These are phyloP conservation scores for Liparis tanakae DNA, from an alignment of 2,797 vertebrate genomes.

Conservation along the genomic window DNA sequence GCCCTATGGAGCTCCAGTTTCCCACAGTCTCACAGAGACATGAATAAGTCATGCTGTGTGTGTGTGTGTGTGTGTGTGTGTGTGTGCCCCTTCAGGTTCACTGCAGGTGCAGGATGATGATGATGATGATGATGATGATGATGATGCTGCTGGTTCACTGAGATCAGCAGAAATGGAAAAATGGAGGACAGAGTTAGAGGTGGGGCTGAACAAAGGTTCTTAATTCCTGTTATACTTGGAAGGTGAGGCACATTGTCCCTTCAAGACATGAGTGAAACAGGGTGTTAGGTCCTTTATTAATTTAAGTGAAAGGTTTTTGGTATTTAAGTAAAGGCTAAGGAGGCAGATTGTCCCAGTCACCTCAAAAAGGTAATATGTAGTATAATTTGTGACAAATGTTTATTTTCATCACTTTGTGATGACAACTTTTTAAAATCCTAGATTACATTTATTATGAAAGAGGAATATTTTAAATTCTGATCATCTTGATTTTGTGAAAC, in stretches of 20 bases:
- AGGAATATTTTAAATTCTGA: not conserved
- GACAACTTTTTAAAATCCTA: not conserved
- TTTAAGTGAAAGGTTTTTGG: not conserved
- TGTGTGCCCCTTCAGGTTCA: slow-evolving; percentile 55
- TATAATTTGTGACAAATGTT: not conserved
- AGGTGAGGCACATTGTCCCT: slow-evolving; percentile 2
- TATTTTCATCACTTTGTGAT: not conserved
- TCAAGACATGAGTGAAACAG: not conserved
- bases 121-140: no score
- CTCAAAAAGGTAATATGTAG: not conserved
- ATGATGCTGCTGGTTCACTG: slow-evolving; percentile 26
- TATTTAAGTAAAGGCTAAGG: not conserved
- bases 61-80: slow-evolving; percentile 35
- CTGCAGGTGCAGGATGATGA: slow-evolving; percentile 37
- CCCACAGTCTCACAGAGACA: slow-evolving; percentile 53
- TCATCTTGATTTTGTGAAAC: not conserved
- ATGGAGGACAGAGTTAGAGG: not conserved
- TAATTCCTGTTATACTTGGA: not conserved
- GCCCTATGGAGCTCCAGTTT: slow-evolving; percentile 55
- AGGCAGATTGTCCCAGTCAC: not conserved
- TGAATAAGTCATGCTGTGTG: slow-evolving; percentile 69
- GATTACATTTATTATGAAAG: not conserved
- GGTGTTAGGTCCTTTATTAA: not conserved
- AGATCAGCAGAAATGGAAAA: slow-evolving; percentile 28
- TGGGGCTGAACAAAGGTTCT: slow-evolving; percentile 5